A percentile compares a stretch with the other conserved stretches of the same genome.
Evolutionary conservation across 2,113 vertebrate genomes (phyloP).

Genomic region (Procavia capensis): DNA sequence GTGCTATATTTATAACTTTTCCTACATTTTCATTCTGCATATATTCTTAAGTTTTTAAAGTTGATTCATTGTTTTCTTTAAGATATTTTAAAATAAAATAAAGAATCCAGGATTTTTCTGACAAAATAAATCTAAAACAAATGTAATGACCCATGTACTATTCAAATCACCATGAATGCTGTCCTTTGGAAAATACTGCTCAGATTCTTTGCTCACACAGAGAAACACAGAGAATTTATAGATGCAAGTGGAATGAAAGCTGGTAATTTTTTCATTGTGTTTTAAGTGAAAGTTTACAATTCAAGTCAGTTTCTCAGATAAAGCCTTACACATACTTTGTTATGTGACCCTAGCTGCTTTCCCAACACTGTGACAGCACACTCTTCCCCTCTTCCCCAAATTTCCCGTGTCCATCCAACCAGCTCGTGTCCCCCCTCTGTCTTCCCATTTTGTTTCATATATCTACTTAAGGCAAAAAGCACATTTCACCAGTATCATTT

Average conservation of each 20-base stretch:
- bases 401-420: no score
- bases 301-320: no score
- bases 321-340: no score
- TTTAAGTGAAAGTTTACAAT: no score
- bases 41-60: background rate
- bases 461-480: no score
- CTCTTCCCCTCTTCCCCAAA: no score
- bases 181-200: background rate
- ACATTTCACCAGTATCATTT: no score
- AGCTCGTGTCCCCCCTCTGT: no score
- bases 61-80: background rate
- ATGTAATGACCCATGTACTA: no score
- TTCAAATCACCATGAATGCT: background rate
- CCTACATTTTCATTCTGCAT: conserved; percentile 7
- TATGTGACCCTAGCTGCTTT: no score
- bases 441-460: no score
- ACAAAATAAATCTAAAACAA: conserved; percentile 5
- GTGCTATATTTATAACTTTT: background rate
- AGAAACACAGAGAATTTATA: background rate
- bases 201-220: background rate
- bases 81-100: background rate
- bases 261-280: background rate
- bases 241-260: background rate
- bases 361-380: no score
- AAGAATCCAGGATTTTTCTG: background rate